A percentile compares a stretch with the other conserved stretches of the same genome.
Conservation (phyloP, 2,113 vertebrate genomes). For the Antechinus stuartii region DNA sequence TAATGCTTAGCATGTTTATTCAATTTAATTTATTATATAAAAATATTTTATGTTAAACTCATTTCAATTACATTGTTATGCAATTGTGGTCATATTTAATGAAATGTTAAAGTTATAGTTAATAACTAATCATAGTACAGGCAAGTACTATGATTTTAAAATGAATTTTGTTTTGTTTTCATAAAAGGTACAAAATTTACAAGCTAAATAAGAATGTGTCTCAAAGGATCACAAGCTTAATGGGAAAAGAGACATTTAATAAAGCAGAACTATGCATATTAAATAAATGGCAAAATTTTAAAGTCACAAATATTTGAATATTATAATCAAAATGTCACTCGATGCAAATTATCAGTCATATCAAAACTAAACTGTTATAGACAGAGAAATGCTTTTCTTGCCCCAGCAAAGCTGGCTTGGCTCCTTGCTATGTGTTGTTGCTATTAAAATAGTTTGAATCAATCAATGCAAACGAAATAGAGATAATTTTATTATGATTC, state of each 20-base stretch:
- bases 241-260: slow-evolving; percentile 80
- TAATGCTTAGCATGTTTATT: neutral
- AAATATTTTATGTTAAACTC: neutral
- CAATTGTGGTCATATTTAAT: neutral
- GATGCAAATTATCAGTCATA: slow-evolving; percentile 81
- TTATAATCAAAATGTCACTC: slow-evolving; percentile 84
- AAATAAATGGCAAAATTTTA: slow-evolving; percentile 80
- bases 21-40: neutral
- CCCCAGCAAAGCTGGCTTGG: slow-evolving; percentile 65
- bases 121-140: neutral
- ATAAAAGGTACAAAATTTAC: neutral
- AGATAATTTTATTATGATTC: neutral
- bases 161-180: neutral
- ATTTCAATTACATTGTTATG: neutral
- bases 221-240: slow-evolving; percentile 70
- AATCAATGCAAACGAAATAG: neutral
- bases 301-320: slow-evolving; percentile 80
- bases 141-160: neutral
- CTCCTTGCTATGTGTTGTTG: neutral
- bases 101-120: neutral
- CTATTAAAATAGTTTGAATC: neutral
- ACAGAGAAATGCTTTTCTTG: slow-evolving; percentile 59
- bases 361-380: slow-evolving; percentile 78
- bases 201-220: slow-evolving; percentile 5
- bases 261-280: slow-evolving; percentile 75